Conservation (phyloP, 2,797 vertebrate species). For the Galaxias olidus region DNA sequence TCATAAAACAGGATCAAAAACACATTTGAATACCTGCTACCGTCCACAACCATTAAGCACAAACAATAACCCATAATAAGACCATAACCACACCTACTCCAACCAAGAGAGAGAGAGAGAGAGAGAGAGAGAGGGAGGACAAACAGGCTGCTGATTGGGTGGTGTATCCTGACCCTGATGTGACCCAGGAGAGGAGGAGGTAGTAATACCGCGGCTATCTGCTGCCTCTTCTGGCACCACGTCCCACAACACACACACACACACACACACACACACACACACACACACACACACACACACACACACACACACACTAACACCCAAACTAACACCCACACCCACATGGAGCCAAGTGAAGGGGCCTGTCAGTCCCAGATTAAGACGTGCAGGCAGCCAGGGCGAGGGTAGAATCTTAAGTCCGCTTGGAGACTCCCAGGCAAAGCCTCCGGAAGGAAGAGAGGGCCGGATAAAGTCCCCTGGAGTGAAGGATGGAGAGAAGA, state of each 20-base stretch:
- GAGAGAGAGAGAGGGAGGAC: constrained; percentile 19
- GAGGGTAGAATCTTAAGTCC: constrained; percentile 59
- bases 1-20: too few species aligned
- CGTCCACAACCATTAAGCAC: too few species aligned
- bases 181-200: constrained; percentile 58
- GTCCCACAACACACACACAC: constrained; percentile 30
- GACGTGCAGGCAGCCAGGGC: constrained; percentile 59
- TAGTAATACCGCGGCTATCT: constrained; percentile 49
- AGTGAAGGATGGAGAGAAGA: constrained; percentile 49
- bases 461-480: constrained; percentile 51
- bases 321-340: constrained; percentile 35
- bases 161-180: constrained; percentile 44
- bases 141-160: constrained; percentile 52
- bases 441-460: constrained; percentile 48
- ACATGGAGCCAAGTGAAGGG: constrained; percentile 39
- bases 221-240: constrained; percentile 25
- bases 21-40: too few species aligned
- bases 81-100: too few species aligned
- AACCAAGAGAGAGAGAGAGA: neutral
- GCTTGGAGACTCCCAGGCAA: constrained; percentile 48
- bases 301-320: constrained; percentile 31
- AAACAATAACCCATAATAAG: too few species aligned
- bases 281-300: constrained; percentile 19
- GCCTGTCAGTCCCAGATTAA: constrained; percentile 69
- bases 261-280: constrained; percentile 2